Evolutionary conservation across 2,113 vertebrate species (phyloP), one percentile per base, ranked within the genome.

Genomic region (Camelus bactrianus): DNA sequence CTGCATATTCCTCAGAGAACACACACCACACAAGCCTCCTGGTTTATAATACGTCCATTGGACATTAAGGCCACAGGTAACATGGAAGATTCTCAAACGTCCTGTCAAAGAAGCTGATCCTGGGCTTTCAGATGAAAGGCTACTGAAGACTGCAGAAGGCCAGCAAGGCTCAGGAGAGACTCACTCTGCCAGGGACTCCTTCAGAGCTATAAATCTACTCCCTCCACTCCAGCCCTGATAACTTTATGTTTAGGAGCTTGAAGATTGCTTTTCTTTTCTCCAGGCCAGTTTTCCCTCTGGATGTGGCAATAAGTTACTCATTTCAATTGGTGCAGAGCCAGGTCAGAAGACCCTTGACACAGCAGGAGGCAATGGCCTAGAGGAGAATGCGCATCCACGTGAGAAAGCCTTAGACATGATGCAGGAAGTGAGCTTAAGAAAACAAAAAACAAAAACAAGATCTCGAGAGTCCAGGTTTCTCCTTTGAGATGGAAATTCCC

Each of bases 201-300:
- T 48, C 35, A 95, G 30, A 92, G 58, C 94, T 93, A 80, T 94
- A 95, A 98, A 96, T 98, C 93, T 94, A 16, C 56, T 85, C 32
- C 73, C 42, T 95, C 75, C 84, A 92, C 3, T 89, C 60, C 90
- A 97, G 58, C 62, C 92, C 70, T 80, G 65, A 75, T 95, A 96
- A 20, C 22, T 77, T n/a, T 14, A 1, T 24, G 1, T 52, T 60
- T n/a, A 76, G 30, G 73, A 97, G 14, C 8, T 26, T 65, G 12
- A 16, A 91, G 50, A 50, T 26, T 70, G 13, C 30, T 54, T 84
- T 94, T 46, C 35, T 72, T 72, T 8, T 75, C 46, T 17, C 17
- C n/a, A 79, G 75, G 58, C 50, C 50, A 38, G 32, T 75, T 77
- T 75, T 58, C 12, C 6, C 20, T 13, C 9, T 75, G 26, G 17